These are phyloP conservation scores for Poecile montanus DNA, from an alignment of 2,797 vertebrate genomes.

Conservation along the genomic window DNA sequence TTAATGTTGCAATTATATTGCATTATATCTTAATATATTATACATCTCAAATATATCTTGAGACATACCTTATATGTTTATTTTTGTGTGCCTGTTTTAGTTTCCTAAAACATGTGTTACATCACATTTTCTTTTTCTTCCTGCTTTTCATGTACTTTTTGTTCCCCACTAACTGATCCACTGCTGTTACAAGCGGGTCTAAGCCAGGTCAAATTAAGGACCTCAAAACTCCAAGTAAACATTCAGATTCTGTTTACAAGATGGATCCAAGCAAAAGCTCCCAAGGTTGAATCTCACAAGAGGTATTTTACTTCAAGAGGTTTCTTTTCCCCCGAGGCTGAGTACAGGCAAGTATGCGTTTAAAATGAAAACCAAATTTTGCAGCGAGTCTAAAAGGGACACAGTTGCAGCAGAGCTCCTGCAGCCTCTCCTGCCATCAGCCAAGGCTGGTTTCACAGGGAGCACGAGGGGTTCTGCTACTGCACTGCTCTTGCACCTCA, in stretches of 20 bases:
- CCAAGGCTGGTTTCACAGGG: not conserved
- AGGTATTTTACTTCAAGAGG: not conserved
- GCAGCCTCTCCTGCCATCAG: not conserved
- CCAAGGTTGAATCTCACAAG: not conserved
- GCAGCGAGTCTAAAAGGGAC: not conserved
- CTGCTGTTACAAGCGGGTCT: not conserved
- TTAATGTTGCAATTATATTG: not conserved
- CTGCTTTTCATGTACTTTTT: not conserved
- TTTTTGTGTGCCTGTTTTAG: not conserved
- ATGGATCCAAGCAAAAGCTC: not conserved
- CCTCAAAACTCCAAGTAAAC: not conserved
- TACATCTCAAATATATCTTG: not conserved
- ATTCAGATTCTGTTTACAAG: not conserved
- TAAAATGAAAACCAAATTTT: not conserved
- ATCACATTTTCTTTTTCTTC: not conserved
- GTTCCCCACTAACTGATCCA: not conserved
- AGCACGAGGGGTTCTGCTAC: fast-evolving
- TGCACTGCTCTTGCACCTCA: not conserved
- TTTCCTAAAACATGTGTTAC: not conserved
- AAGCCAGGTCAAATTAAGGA: not conserved
- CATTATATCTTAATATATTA: not conserved
- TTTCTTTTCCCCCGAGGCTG: not conserved
- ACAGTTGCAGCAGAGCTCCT: fast-evolving
- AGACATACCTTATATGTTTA: not conserved
- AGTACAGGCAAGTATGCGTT: not conserved